Evolutionary conservation across 2,797 vertebrate species (phyloP).

Genomic region (Falco peregrinus): DNA sequence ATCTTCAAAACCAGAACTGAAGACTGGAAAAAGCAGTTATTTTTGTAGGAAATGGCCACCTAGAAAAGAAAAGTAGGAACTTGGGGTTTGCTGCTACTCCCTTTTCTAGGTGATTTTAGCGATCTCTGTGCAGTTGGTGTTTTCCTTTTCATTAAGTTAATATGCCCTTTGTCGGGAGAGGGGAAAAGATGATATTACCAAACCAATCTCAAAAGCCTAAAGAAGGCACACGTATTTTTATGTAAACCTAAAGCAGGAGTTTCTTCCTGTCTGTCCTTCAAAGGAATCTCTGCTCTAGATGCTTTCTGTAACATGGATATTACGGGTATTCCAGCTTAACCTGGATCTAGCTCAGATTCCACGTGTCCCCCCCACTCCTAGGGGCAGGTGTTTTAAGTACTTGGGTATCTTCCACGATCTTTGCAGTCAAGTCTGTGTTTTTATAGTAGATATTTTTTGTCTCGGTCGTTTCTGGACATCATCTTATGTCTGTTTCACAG

Average conservation of each 20-base stretch:
- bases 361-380: not conserved
- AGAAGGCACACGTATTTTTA: not conserved
- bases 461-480: too few species aligned
- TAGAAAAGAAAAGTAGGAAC: not conserved
- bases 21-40: not conserved
- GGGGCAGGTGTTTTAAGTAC: not conserved
- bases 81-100: not conserved
- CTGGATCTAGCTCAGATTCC: not conserved
- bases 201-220: not conserved
- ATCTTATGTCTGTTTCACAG: too few species aligned
- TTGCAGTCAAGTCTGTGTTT: not conserved
- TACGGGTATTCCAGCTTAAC: not conserved
- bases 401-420: not conserved
- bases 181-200: not conserved
- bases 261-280: not conserved
- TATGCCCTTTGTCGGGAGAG: not conserved
- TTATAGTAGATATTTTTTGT: not conserved
- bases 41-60: not conserved
- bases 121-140: not conserved
- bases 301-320: not conserved
- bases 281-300: not conserved
- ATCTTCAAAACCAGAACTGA: not conserved
- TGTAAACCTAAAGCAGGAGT: not conserved
- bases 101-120: not conserved
- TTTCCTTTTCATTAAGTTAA: not conserved